Base-by-base conservation (phyloP, 2,888 invertebrate genomes). In the Platycheirus rosarum region DNA sequence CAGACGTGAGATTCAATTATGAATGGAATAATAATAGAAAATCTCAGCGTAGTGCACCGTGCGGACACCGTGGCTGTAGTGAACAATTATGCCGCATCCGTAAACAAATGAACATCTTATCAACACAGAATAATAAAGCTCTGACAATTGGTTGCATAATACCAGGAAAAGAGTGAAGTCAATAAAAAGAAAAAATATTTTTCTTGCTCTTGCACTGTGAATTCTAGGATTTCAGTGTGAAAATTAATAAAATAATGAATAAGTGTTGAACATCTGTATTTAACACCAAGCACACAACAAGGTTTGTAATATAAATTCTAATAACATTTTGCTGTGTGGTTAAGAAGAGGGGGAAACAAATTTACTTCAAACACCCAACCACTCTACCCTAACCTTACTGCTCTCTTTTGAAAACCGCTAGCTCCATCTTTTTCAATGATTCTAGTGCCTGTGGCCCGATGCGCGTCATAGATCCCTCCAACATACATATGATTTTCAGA, bases 101-200 rank as follows among this genome's bases (percentile, higher is more conserved):
- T 60, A 60, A 60, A 60, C 60, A 60, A 44, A 44, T 44, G 29
- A 44, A n/a, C n/a, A n/a, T 60, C 18, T 44, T 44, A 60, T 60
- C 60, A 60, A 44, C 60, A 60, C 29, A 40, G n/a, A 26, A 60
- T 44, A 60, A 11, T 18, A 44, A 14, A 44, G 14, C 29, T 42
- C 16, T 11, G 9, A 44, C 26, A 29, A 44, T 60, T 16, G 9
- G 44, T 65, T 40, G 29, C 23, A 40, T 62, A 49, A 60, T 49
- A 46, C 6, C n/a, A 9, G 9, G 14, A 40, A 46, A 18, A 26
- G 20, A 20, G 7, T 2, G 11, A 57, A 13, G 20, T n/a, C n/a
- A n/a, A n/a, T n/a, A n/a, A 18, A 20, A 53, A 53, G 11, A n/a
- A 16, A 2, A n/a, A 23, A 37, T 48, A 32, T n/a, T 4, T 18